Evolutionary conservation across 1,140 invertebrate species (phyloP).

Genomic region (Procambarus virginalis): DNA sequence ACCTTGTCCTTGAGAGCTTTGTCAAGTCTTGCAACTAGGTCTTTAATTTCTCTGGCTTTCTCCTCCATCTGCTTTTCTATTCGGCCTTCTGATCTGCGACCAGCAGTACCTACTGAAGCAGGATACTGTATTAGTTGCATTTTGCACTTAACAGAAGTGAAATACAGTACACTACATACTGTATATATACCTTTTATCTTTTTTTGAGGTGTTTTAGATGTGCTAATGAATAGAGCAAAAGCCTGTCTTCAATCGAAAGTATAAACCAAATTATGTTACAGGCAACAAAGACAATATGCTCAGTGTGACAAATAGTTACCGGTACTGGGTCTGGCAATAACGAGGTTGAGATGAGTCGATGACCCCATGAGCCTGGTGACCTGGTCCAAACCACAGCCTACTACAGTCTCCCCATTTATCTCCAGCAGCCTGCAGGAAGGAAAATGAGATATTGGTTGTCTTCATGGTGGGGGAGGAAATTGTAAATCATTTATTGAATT

Average conservation of each 20-base stretch:
- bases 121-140: not conserved
- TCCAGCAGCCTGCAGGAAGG: constrained; percentile 82
- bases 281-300: no score
- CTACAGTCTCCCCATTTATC: constrained; percentile 86
- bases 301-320: not conserved
- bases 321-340: constrained; percentile 44
- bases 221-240: no score
- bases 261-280: no score
- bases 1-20: constrained; percentile 67
- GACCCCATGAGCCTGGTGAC: constrained; percentile 61
- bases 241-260: no score
- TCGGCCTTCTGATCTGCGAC: constrained; percentile 23
- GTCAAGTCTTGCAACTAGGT: constrained; percentile 55
- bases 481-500: no score
- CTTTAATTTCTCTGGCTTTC: constrained; percentile 54
- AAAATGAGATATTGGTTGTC: not conserved
- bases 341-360: constrained; percentile 50
- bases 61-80: constrained; percentile 59
- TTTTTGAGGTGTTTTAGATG: no score
- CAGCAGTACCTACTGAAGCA: not conserved
- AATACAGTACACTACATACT: no score
- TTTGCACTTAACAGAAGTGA: not conserved
- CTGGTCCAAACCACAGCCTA: constrained; percentile 77
- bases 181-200: no score
- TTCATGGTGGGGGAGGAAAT: no score